Evolutionary conservation across 2,888 invertebrate species (phyloP), one percentile per base, ranked within the genome.

Genomic region (Ormyrus pomaceus): DNA sequence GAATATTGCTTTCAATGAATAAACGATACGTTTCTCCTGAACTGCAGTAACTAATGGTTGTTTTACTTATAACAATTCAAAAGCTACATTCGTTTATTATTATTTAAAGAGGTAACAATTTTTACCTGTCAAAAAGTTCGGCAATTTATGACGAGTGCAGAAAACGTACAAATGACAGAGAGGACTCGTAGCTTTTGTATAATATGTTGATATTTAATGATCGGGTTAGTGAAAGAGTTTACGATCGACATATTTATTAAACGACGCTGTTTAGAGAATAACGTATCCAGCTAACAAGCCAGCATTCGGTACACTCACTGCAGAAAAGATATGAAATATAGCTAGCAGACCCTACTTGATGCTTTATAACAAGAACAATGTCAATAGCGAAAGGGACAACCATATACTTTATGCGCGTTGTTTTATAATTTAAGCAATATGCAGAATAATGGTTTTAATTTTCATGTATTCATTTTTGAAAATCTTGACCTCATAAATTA

Each of bases 191-290:
- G 68, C 71, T 81, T 82, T 84, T 87, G 86, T 86, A 84, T 87
- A 85, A 88, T 87, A 86, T 84, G 84, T 86, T 85, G 87, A 86
- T 88, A 86, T 88, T 89, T 87, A 88, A 89, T 87, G 88, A 87
- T 87, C 84, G 1, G 19, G 70, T 83, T 68, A 73, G 83, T 79
- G 83, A 87, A 87, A 87, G 88, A 86, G 87, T 89, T 89, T 88
- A 89, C 88, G 89, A 88, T 87, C 87, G 86, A 87, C 86, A 84
- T 87, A 88, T 88, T 88, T 89, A 88, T 89, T 88, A 87, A 89
- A 88, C 84, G 86, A 83, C 82, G 83, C 85, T 85, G 84, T 87
- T 87, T 86, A 86, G 86, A 84, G 83, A 80, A 80, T 82, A 85
- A 85, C 83, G 82, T 83, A 83, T 82, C 81, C 81, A 77, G 81